Evolutionary conservation across 2,888 invertebrate genomes (phyloP).

Genomic region (Limnephilus lunatus): DNA sequence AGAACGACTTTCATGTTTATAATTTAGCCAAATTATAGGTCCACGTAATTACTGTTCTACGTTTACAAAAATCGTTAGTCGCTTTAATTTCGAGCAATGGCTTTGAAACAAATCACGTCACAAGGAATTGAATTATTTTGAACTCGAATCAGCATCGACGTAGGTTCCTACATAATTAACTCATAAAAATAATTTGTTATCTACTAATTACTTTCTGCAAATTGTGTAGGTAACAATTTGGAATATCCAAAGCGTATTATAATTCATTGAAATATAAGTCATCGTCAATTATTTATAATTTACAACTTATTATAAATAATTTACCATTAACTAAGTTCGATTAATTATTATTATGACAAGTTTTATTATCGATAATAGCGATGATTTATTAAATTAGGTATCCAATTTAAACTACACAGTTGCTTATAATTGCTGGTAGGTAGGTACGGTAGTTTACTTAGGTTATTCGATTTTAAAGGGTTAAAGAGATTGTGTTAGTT

Average conservation of each 20-base stretch:
- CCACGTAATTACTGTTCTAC: constrained; percentile 42
- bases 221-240: background rate
- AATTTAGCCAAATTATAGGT: constrained; percentile 54
- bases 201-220: background rate
- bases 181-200: background rate
- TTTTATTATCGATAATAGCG: background rate
- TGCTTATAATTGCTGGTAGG: background rate
- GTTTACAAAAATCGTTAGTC: constrained; percentile 49
- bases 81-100: constrained; percentile 11
- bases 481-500: background rate
- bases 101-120: background rate
- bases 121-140: background rate
- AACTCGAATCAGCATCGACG: background rate
- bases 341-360: background rate
- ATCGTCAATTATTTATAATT: background rate
- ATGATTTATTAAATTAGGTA: background rate
- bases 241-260: background rate
- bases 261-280: background rate
- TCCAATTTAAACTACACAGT: no score
- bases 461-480: background rate
- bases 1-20: constrained; percentile 45
- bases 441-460: background rate
- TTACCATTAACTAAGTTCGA: background rate
- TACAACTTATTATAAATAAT: no score
- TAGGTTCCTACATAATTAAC: background rate